These are phyloP conservation scores for Microtus oregoni DNA, from an alignment of 2,113 vertebrate genomes.

Conservation along the genomic window DNA sequence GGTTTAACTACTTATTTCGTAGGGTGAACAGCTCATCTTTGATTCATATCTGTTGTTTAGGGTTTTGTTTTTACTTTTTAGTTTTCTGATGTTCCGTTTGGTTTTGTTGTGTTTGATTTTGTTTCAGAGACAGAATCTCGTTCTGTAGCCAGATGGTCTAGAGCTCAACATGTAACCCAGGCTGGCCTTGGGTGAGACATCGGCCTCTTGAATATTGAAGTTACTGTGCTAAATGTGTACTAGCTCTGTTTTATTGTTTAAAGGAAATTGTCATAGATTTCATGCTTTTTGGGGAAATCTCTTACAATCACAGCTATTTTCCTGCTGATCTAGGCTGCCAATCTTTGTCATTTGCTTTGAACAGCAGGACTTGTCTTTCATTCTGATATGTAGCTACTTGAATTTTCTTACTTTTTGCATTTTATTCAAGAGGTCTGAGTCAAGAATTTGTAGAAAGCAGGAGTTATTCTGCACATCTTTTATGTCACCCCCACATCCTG, in stretches of 20 bases:
- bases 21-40: background rate
- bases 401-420: background rate
- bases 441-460: slow-evolving; percentile 36
- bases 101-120: background rate
- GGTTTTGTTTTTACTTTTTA: background rate
- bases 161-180: background rate
- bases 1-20: background rate
- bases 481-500: background rate
- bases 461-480: background rate
- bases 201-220: background rate
- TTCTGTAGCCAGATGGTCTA: too few relatives aligned
- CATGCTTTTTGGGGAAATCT: background rate
- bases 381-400: background rate
- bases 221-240: background rate
- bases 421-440: background rate
- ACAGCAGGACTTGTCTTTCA: background rate
- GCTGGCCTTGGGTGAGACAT: background rate
- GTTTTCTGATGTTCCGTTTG: background rate
- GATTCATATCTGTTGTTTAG: background rate
- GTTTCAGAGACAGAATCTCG: background rate
- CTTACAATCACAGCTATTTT: background rate
- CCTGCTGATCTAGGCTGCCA: background rate
- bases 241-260: background rate
- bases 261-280: slow-evolving; percentile 6
- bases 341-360: background rate